A percentile compares a stretch with the other conserved stretches of the same genome.
These are phyloP conservation scores for Semaprochilodus insignis DNA, from an alignment of 2,797 vertebrate species.

Conservation along the genomic window DNA sequence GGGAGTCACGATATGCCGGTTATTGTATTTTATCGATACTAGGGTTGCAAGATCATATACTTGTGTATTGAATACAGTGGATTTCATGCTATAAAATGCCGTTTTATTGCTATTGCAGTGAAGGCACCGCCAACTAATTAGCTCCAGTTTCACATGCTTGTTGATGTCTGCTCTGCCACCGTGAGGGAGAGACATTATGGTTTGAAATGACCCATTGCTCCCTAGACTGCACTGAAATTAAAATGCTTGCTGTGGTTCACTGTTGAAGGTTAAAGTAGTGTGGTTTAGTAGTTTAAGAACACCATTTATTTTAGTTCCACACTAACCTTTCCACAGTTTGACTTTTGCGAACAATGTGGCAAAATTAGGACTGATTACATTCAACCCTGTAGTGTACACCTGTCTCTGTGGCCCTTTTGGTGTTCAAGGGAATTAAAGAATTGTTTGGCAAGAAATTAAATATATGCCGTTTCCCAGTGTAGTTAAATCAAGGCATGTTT, in stretches of 20 bases:
- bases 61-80: too few species aligned
- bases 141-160: constrained; percentile 4
- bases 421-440: too few species aligned
- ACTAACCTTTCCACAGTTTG: not conserved
- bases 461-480: too few species aligned
- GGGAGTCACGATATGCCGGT: too few species aligned
- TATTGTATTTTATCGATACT: too few species aligned
- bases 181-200: constrained; percentile 2
- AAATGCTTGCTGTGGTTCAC: not conserved
- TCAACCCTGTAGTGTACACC: not conserved
- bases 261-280: not conserved
- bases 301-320: not conserved
- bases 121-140: constrained; percentile 28
- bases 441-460: not conserved
- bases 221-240: not conserved
- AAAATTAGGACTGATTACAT: not conserved
- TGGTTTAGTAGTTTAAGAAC: not conserved
- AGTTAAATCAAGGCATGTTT: too few species aligned
- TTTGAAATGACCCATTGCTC: constrained; percentile 1
- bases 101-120: not conserved
- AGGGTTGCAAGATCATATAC: too few species aligned
- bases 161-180: constrained; percentile 1
- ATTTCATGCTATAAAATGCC: too few species aligned
- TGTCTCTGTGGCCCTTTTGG: not conserved
- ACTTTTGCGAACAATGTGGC: not conserved